These are phyloP conservation scores for Oophaga sylvatica DNA, from an alignment of 2,797 vertebrate genomes.

Conservation along the genomic window DNA sequence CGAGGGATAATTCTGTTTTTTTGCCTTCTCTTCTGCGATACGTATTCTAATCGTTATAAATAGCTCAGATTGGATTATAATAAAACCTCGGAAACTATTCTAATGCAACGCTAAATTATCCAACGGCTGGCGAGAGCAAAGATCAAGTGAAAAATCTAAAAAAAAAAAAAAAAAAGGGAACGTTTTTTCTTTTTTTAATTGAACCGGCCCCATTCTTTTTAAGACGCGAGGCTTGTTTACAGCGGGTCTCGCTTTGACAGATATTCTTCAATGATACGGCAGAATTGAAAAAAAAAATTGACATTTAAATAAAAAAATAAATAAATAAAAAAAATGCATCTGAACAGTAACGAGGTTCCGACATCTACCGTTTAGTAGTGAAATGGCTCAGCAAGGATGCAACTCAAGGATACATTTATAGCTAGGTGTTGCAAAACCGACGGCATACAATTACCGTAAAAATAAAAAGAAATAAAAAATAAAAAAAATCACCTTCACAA, in stretches of 20 bases:
- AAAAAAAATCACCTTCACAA: neutral
- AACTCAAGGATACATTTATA: constrained; percentile 33
- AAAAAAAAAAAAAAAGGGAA: neutral
- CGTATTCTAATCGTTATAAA: constrained; percentile 31
- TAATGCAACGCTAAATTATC: constrained; percentile 1
- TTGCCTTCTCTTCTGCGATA: neutral
- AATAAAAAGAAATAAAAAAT: neutral
- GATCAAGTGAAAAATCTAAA: constrained; percentile 9
- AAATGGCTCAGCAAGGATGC: neutral
- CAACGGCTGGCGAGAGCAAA: neutral
- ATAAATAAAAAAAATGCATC: neutral
- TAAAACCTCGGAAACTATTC: neutral
- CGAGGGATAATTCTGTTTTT: constrained; percentile 14
- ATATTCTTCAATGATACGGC: constrained; percentile 4
- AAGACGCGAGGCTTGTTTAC: constrained; percentile 10
- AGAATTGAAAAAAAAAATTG: neutral
- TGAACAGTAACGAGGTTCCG: neutral
- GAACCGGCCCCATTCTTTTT: neutral
- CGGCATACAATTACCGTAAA: neutral
- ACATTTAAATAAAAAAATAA: constrained; percentile 24
- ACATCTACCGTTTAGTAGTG: neutral
- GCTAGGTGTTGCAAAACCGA: neutral
- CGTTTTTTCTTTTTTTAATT: constrained; percentile 1
- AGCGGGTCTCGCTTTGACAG: neutral
- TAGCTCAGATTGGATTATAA: constrained; percentile 43